Percentiles rank a stretch among this genome's conserved stretches.
These are phyloP conservation scores for Leptobrachium ailaonicum DNA, from an alignment of 2,113 vertebrate species.

Conservation along the genomic window DNA sequence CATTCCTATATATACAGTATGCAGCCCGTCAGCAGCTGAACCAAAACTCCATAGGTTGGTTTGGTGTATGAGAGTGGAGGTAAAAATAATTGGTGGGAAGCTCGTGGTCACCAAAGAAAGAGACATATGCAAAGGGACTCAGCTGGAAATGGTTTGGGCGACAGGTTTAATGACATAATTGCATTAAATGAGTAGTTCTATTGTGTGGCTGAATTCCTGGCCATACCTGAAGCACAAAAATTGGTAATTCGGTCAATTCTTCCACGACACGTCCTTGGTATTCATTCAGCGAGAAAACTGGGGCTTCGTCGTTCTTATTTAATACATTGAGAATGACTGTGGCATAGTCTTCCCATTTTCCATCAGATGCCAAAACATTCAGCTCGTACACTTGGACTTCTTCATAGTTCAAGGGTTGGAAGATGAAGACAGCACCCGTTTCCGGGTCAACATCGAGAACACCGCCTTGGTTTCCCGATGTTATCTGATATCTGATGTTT, in stretches of 20 bases:
- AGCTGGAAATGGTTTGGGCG: too few relatives aligned
- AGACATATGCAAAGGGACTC: too few relatives aligned
- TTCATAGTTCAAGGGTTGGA: slow-evolving; percentile 84
- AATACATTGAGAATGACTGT: slow-evolving; percentile 74
- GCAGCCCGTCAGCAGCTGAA: too few relatives aligned
- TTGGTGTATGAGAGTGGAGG: too few relatives aligned
- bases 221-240: slow-evolving; percentile 84
- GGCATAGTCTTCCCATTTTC: slow-evolving; percentile 87
- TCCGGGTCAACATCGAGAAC: slow-evolving; percentile 82
- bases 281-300: slow-evolving; percentile 80
- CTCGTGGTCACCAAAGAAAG: too few relatives aligned
- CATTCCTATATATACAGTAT: too few relatives aligned
- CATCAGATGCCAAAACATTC: slow-evolving; percentile 82
- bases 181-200: too few relatives aligned
- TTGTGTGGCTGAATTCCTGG: neutral
- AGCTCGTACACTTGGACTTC: slow-evolving; percentile 80
- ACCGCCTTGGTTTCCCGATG: slow-evolving; percentile 79
- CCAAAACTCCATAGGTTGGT: too few relatives aligned
- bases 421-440: slow-evolving; percentile 81
- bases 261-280: slow-evolving; percentile 86
- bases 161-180: too few relatives aligned
- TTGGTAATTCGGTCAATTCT: slow-evolving; percentile 77
- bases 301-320: slow-evolving; percentile 88
- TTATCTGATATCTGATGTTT: slow-evolving; percentile 85
- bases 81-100: too few relatives aligned